phyloP scores from a whole-genome alignment of 2,113 vertebrate species.

The Caretta caretta region DNA sequence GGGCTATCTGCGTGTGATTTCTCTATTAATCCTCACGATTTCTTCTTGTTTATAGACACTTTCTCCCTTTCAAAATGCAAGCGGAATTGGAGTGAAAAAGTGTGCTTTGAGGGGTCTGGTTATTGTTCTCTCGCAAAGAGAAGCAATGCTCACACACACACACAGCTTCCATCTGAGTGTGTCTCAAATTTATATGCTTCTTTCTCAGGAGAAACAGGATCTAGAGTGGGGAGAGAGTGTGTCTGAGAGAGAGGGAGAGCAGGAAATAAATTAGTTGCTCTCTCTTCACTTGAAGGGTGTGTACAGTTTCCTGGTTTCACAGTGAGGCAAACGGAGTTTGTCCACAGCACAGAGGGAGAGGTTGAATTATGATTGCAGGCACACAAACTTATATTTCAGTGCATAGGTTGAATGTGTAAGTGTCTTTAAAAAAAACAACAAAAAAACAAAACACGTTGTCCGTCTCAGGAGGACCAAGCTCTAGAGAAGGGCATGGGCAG shows the following conservation, averaged over 20 bases:
- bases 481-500: not conserved
- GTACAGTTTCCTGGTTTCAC: not conserved
- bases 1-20: not conserved
- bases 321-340: not conserved
- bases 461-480: not conserved
- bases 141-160: not conserved
- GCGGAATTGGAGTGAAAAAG: not conserved
- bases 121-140: not conserved
- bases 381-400: not conserved
- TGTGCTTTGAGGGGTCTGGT: not conserved
- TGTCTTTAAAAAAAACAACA: not conserved
- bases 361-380: not conserved
- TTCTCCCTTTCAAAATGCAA: not conserved
- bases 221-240: not conserved
- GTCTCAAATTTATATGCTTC: not conserved
- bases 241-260: not conserved
- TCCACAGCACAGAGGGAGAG: not conserved
- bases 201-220: not conserved
- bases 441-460: not conserved
- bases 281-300: not conserved
- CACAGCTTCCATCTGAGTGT: accelerated
- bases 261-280: not conserved
- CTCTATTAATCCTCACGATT: not conserved
- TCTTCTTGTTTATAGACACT: not conserved
- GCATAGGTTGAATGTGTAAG: not conserved